These are phyloP conservation scores for Drusus annulatus DNA, from an alignment of 1,140 invertebrate species.

Conservation along the genomic window DNA sequence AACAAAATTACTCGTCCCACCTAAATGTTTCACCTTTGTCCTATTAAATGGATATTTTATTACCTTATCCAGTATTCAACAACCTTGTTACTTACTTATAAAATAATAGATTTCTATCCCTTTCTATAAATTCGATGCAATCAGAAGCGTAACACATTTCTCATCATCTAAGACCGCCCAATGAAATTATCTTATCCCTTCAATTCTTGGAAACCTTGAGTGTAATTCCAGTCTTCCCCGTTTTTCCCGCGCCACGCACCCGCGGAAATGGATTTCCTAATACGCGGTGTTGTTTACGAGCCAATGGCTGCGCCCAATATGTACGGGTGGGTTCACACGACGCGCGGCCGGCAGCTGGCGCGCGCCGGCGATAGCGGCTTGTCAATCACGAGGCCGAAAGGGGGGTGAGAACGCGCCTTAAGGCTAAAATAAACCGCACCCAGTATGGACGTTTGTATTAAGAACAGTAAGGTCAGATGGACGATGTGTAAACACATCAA, in stretches of 20 bases:
- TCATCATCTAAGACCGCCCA: not conserved
- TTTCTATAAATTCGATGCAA: not conserved
- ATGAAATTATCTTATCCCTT: not conserved
- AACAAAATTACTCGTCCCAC: too few species aligned
- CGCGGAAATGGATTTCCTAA: slow-evolving; percentile 42
- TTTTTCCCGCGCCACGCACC: not conserved
- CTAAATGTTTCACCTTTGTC: too few species aligned
- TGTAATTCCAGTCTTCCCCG: not conserved
- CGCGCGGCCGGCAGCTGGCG: slow-evolving; percentile 33
- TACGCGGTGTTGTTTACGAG: slow-evolving; percentile 37
- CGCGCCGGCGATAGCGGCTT: slow-evolving; percentile 28
- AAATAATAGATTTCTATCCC: too few species aligned
- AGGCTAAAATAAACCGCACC: slow-evolving; percentile 5
- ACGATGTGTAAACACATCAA: not conserved
- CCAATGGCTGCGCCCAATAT: slow-evolving; percentile 43
- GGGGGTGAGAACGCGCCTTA: slow-evolving; percentile 14
- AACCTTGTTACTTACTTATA: too few species aligned
- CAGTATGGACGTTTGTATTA: not conserved
- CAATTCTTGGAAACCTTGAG: not conserved
- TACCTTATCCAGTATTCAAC: too few species aligned
- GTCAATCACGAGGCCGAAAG: slow-evolving; percentile 43
- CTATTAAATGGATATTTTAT: too few species aligned
- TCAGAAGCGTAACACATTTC: not conserved
- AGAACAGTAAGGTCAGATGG: not conserved
- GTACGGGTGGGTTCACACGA: slow-evolving; percentile 43